Base-by-base conservation (phyloP, 2,113 vertebrate species). In the Platycercus adscitus region DNA sequence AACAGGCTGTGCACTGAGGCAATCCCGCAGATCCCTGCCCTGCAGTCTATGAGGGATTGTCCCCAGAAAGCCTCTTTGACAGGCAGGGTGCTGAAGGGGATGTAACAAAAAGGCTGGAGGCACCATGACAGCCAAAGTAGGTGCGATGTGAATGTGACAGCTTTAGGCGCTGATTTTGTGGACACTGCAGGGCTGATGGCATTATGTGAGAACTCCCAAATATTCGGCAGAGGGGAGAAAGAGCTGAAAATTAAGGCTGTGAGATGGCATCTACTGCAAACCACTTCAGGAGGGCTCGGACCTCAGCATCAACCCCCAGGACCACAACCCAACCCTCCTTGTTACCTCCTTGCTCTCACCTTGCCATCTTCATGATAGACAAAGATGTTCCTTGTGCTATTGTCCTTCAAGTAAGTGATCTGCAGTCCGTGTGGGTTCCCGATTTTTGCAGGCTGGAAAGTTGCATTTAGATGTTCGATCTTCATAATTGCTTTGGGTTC, bases 351-450 rank as follows among this genome's bases (percentile, higher is more conserved):
- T 0, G 2, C 24, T 25, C 97, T 97, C 95, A 99, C 99, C 99
- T 99, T 99, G 81, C 99, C 99, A 26, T 99, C 99, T 91, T 99
- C 99, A 0, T 99, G 99, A 96, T 99, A 99, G 33, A 99, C 97
- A 66, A 99, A 99, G 96, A 99, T 98, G 81, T 99, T 99, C 70
- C 99, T 98, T 17, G 99, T 99, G 97, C 99, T 99, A 91, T 99
- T 99, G 97, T 99, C 99, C 95, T 99, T 99, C 96, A 99, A 82
- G 97, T 99, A 99, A 13, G 99, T 99, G 96, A 99, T 98, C 98
- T 99, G 99, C 78, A 99, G 98, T 2, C 99, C 99, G 0, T 99
- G 98, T 0, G 99, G 98, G 82, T 98, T 99, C 83, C 99, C 99
- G 0, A 99, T 99, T 95, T 99, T 99, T 17, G 96, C 90, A 0